Conservation (phyloP, 2,888 invertebrate genomes). For the Nudaria mundana region DNA sequence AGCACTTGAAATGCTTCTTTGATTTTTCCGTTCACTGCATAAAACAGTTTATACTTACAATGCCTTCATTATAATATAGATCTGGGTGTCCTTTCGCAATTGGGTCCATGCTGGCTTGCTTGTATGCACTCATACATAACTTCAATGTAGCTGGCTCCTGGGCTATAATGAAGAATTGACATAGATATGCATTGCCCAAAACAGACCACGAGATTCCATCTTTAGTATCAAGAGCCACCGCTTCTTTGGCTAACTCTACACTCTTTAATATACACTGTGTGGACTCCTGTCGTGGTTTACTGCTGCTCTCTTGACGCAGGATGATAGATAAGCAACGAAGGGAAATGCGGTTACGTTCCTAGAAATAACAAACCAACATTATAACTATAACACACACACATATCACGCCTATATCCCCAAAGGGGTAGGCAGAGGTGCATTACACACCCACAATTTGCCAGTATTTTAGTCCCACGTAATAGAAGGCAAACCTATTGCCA, state of each 20-base stretch:
- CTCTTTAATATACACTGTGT: slow-evolving; percentile 85
- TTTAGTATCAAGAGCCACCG: slow-evolving; percentile 86
- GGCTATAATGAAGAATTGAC: slow-evolving; percentile 87
- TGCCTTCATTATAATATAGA: slow-evolving; percentile 91
- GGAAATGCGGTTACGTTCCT: slow-evolving; percentile 83
- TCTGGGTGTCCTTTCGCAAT: slow-evolving; percentile 88
- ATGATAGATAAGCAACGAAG: slow-evolving; percentile 91
- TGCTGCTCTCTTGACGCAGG: slow-evolving; percentile 82
- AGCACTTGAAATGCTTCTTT: no score
- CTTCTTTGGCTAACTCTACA: slow-evolving; percentile 89
- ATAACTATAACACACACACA: no score
- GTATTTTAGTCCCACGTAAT: no score
- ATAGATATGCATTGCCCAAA: slow-evolving; percentile 91
- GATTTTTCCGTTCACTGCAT: no score
- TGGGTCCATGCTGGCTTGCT: slow-evolving; percentile 87
- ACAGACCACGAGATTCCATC: slow-evolving; percentile 93
- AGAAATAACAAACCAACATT: not conserved
- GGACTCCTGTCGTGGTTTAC: slow-evolving; percentile 70
- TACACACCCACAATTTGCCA: no score
- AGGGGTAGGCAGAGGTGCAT: no score
- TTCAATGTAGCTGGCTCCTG: slow-evolving; percentile 87
- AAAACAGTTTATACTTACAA: slow-evolving; percentile 88
- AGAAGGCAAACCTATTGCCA: no score
- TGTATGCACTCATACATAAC: slow-evolving; percentile 89
- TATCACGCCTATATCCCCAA: no score